A percentile compares a stretch with the other conserved stretches of the same genome.
Conservation (phyloP, 2,888 invertebrate species). For the Conistra vaccinii region DNA sequence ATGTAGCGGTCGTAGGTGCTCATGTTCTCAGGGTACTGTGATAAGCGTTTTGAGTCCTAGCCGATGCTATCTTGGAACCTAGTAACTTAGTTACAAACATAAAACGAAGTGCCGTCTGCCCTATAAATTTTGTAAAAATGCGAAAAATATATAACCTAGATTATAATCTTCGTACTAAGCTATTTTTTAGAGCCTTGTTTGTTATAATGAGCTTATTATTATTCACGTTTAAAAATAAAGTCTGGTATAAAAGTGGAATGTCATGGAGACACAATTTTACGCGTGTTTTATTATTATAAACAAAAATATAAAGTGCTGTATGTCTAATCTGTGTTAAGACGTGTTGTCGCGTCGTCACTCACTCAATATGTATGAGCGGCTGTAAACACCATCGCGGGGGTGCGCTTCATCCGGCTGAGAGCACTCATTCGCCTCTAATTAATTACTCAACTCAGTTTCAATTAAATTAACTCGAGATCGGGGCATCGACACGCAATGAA, state of each 20-base stretch:
- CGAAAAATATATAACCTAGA: slow-evolving; percentile 32
- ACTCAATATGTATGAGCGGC: slow-evolving; percentile 77
- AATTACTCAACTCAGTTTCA: slow-evolving; percentile 90
- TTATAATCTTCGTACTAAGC: slow-evolving; percentile 39
- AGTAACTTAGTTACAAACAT: slow-evolving; percentile 14
- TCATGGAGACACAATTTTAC: slow-evolving; percentile 53
- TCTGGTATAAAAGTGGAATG: slow-evolving; percentile 62
- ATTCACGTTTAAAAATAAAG: slow-evolving; percentile 64
- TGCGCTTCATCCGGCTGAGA: slow-evolving; percentile 84
- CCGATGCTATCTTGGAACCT: not conserved
- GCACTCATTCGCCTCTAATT: slow-evolving; percentile 89
- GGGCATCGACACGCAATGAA: slow-evolving; percentile 87
- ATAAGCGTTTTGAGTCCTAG: not conserved
- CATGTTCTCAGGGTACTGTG: too few relatives aligned
- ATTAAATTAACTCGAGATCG: slow-evolving; percentile 89
- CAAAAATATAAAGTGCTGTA: slow-evolving; percentile 67
- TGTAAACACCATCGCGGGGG: slow-evolving; percentile 81
- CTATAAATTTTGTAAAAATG: slow-evolving; percentile 30
- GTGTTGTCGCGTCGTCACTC: slow-evolving; percentile 63
- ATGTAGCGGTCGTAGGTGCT: not conserved
- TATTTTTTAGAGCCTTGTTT: slow-evolving; percentile 53
- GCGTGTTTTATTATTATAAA: slow-evolving; percentile 60
- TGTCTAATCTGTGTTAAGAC: slow-evolving; percentile 68
- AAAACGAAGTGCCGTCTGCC: slow-evolving; percentile 22
- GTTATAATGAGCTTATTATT: slow-evolving; percentile 68